Evolutionary conservation across 1,140 invertebrate species (phyloP), one percentile per base, ranked within the genome.

Genomic region (Nasonia vitripennis): DNA sequence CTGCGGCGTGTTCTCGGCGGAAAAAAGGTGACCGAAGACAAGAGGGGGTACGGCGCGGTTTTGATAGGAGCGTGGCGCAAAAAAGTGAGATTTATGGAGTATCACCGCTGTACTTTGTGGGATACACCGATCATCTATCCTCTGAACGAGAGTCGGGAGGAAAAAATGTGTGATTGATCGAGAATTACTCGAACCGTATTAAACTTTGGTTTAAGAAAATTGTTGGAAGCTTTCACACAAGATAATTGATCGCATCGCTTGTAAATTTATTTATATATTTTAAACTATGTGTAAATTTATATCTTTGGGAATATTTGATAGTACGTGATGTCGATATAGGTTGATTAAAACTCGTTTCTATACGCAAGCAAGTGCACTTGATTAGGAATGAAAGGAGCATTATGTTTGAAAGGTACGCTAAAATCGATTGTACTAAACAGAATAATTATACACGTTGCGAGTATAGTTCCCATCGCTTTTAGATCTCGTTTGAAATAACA

Each of bases 111-210:
- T 62, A 62, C 20, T 20, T 62, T 6, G 55, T 62, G 55, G 55
- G 55, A 62, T 62, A 62, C 55, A 62, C 17, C 55, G 55, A 62
- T 62, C 55, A 62, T 62, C 17, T 20, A 62, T 20, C 55, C 55
- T 62, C 55, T n/a, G 55, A 62, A 62, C 17, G 20, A 62, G 55
- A 62, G 55, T 62, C 55, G 20, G 6, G 55, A 62, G 55, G 20
- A 62, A 62, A 62, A 62, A 62, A 62, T 62, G 55, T 62, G 55
- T 62, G 55, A 62, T 62, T 62, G 55, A 62, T 62, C 55, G 55
- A 62, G 17, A 62, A 62, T 62, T 62, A 62, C 55, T n/a, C 20
- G 20, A 62, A 5, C 55, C 17, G 55, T 62, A 62, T 62, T 62
- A 62, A 62, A 62, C n/a, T 62, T 62, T 62, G 55, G 17, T 62